Base-by-base conservation (phyloP, 2,888 invertebrate species). In the Apomyelois bistriatella region DNA sequence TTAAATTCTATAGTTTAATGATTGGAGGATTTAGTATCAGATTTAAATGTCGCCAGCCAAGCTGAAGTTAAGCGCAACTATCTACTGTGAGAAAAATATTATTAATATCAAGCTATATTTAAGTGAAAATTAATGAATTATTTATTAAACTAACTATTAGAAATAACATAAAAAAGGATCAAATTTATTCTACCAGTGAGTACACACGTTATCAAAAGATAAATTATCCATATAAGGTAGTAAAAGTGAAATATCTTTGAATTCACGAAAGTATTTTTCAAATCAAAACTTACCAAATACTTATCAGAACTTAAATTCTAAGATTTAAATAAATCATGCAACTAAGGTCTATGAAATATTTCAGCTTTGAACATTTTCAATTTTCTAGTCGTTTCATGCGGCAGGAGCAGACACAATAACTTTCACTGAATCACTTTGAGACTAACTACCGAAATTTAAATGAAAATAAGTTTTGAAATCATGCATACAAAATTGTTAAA, bases 1-100 rank as follows among this genome's bases (percentile, higher is more conserved):
- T 22, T 3, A 32, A 32, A 9, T 1, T 32, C 1, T 10, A 9
- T 32, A 32, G 2, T 9, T 9, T 3, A 38, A 28, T 40, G 6
- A 38, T 49, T 49, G 38, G 9, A 15, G 17, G 46, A 50, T 48
- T 61, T 61, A 58, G 65, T 68, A 67, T 63, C 66, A 68, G 61
- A 52, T 58, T 58, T 56, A 57, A 58, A 74, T 76, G 72, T 75
- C 76, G 74, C 77, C 76, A 78, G 76, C 65, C 55, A 77, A 76
- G 74, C 74, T 60, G 60, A 65, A 66, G 70, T 67, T 55, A 76
- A 72, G 73, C 68, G 42, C 36, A 50, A 42, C 55, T 51, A 52
- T 46, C 42, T 53, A 55, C 52, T 12, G 46, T 35, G 35, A 13
- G 6, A 48, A 3, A 41, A 22, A 48, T 35, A 48, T 35, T 7